A percentile compares a stretch with the other conserved stretches of the same genome.
These are phyloP conservation scores for Microctonus aethiopoides DNA, from an alignment of 2,888 invertebrate genomes.

Conservation along the genomic window DNA sequence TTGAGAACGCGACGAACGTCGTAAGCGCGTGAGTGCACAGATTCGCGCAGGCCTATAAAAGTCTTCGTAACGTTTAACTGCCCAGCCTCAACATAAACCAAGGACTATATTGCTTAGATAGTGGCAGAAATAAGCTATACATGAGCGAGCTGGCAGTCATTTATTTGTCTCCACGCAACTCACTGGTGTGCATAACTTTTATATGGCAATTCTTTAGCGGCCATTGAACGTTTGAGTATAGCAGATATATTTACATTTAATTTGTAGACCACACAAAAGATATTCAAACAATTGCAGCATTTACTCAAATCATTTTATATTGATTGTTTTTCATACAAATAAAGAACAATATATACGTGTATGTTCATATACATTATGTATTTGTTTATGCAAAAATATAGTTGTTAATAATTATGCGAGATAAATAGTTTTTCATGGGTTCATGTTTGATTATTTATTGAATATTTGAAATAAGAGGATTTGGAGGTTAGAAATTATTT, in stretches of 20 bases:
- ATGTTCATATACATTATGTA: neutral
- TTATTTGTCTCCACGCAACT: conserved; percentile 45
- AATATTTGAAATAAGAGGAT: no score
- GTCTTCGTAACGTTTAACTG: conserved; percentile 60
- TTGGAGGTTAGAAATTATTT: no score
- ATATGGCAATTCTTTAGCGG: conserved; percentile 31
- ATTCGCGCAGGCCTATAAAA: conserved; percentile 60
- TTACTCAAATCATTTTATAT: neutral
- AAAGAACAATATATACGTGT: neutral
- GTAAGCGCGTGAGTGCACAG: conserved; percentile 52
- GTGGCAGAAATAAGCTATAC: conserved; percentile 54
- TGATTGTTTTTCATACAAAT: neutral
- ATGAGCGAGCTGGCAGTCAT: conserved; percentile 46
- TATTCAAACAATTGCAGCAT: neutral
- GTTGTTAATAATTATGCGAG: neutral
- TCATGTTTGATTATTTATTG: neutral
- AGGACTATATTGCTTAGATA: conserved; percentile 59
- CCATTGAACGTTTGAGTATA: conserved; percentile 13
- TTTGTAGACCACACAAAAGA: conserved; percentile 12
- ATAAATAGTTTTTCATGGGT: neutral
- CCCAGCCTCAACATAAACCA: conserved; percentile 58
- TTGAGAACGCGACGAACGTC: conserved; percentile 44
- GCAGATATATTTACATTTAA: conserved; percentile 15
- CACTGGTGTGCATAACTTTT: conserved; percentile 33
- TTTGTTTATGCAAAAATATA: no score